Conservation (phyloP, 2,113 vertebrate species). For the Mormoops blainvillei region DNA sequence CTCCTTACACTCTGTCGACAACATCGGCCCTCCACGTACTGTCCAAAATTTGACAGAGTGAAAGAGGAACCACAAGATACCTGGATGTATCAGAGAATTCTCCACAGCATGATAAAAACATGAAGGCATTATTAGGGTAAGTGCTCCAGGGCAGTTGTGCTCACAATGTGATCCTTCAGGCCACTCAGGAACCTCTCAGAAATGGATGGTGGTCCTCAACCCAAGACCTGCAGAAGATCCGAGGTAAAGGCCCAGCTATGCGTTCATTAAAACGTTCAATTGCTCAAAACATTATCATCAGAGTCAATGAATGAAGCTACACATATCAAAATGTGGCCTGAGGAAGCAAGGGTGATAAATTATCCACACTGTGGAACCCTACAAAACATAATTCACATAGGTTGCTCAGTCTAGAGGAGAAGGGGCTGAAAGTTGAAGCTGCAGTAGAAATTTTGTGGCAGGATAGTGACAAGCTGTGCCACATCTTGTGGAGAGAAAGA, state of each 20-base stretch:
- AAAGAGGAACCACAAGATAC: neutral
- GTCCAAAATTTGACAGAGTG: neutral
- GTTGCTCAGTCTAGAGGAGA: neutral
- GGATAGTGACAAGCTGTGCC: neutral
- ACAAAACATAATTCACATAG: neutral
- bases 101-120: neutral
- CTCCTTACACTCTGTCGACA: neutral
- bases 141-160: neutral
- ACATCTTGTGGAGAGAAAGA: neutral
- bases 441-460: neutral
- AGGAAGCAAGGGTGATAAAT: neutral
- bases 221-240: neutral
- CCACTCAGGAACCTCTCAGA: neutral
- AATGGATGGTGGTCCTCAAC: neutral
- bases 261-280: neutral
- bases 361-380: neutral
- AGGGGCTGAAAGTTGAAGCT: neutral
- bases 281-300: neutral
- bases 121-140: neutral
- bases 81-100: neutral
- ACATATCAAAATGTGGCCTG: neutral
- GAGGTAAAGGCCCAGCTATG: rapidly evolving
- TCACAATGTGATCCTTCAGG: neutral
- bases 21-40: neutral
- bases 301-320: neutral